Conservation (phyloP, 1,140 invertebrate species). For the Drosophila lacertosa region DNA sequence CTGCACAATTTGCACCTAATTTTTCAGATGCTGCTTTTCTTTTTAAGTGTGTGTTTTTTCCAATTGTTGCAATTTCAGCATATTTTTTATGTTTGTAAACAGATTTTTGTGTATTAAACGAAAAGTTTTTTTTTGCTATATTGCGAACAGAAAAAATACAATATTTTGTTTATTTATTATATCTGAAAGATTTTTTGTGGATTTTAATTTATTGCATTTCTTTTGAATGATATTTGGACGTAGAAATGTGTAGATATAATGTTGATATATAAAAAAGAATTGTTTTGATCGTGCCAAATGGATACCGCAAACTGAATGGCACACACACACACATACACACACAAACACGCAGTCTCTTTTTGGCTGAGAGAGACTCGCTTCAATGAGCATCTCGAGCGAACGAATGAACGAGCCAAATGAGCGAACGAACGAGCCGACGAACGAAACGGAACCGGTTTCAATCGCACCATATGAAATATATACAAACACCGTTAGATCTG, state of each 20-base stretch:
- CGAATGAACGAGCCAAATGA: conserved; percentile 26
- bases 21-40: conserved; percentile 29
- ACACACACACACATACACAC: not conserved
- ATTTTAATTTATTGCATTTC: conserved; percentile 42
- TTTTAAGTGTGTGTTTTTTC: conserved; percentile 14
- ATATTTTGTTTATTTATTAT: conserved; percentile 31
- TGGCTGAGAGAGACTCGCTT: conserved; percentile 39
- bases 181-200: conserved; percentile 50
- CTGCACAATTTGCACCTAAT: conserved; percentile 18
- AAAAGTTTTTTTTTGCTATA: conserved; percentile 13
- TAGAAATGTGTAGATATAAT: not conserved
- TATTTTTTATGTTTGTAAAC: conserved; percentile 34
- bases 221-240: conserved; percentile 21
- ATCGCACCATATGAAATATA: conserved; percentile 46
- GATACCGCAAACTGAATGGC: conserved; percentile 1
- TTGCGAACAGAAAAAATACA: conserved; percentile 36
- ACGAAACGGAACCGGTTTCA: conserved; percentile 59
- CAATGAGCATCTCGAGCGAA: conserved; percentile 54
- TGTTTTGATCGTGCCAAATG: conserved; percentile 38
- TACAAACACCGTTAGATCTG: conserved; percentile 69
- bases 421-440: conserved; percentile 20
- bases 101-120: conserved; percentile 32
- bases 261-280: conserved; percentile 8
- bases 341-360: not conserved
- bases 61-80: conserved; percentile 9